Base-by-base conservation (phyloP, 2,113 vertebrate genomes). In the Muscicapa adusta region DNA sequence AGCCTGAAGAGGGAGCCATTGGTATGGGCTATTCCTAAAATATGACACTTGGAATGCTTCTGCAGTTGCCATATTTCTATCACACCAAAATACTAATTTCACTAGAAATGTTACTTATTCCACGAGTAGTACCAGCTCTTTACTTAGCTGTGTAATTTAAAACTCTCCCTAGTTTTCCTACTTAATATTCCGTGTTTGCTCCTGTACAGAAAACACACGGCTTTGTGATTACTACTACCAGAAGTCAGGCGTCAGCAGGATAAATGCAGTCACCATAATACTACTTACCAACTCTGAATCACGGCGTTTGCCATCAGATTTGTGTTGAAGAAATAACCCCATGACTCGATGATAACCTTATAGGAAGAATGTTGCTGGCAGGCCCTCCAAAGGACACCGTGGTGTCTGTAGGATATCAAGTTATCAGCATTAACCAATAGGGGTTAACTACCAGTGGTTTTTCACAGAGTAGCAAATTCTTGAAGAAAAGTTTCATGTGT, bases 1-100 rank as follows among this genome's bases (percentile, higher is more conserved):
- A 73, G 75, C 85, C 96, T 96, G 94, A 84, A 95, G 95, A 96
- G 94, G 95, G 93, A 96, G 94, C 95, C 79, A 34, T 86, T 67
- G 63, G 19, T 88, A 81, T 67, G 68, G 63, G 7, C 40, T 40
- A 40, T 40, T 40, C 40, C 40, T 14, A 40, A 14, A 40, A 50
- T 58, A 33, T 18, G 18, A 43, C 13, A 14, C 38, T 63, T 31
- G n/a, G 57, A 70, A 43, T 45, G 18, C 42, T 78, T 66, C 31
- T 48, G 17, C 34, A 24, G 15, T 73, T 58, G 26, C 71, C 67
- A 0, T 57, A 24, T 78, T 83, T 82, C 17, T 75, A 67, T 53
- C 6, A 18, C 33, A 34, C 17, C 18, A 68, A 66, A 74, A 45
- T 18, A 53, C 1, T 34, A n/a, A 74, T 70, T 79, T 71, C 25